These are phyloP conservation scores for Lipotes vexillifer DNA, from an alignment of 2,113 vertebrate species.

Conservation along the genomic window DNA sequence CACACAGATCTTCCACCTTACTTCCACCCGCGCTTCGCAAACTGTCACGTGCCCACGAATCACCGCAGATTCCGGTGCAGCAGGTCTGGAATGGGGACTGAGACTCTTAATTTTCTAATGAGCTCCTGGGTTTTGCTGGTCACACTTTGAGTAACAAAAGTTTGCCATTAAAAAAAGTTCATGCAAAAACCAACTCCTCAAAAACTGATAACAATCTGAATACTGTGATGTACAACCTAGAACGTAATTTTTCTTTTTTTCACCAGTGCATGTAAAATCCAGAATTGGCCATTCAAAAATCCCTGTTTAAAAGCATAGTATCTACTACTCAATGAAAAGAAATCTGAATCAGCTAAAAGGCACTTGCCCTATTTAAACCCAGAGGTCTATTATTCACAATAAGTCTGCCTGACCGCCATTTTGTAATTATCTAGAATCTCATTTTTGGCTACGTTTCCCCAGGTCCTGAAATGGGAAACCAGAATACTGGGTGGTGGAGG, in stretches of 20 bases:
- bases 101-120: not conserved
- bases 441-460: not conserved
- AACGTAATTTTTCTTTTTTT: not conserved
- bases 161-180: not conserved
- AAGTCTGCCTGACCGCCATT: not conserved
- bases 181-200: not conserved
- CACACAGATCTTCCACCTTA: not conserved
- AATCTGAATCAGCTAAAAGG: not conserved
- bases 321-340: not conserved
- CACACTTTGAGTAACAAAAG: not conserved
- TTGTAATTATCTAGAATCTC: not conserved
- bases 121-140: not conserved
- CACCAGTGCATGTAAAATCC: not conserved
- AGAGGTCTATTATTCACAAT: not conserved
- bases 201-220: not conserved
- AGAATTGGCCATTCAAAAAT: not conserved
- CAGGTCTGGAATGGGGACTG: not conserved
- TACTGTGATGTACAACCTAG: not conserved
- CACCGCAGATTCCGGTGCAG: fast-evolving
- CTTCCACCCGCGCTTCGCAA: not conserved
- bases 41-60: fast-evolving
- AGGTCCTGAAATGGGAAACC: not conserved
- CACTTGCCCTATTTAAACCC: not conserved
- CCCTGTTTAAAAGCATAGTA: not conserved
- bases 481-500: not conserved